Conservation (phyloP, 2,888 invertebrate genomes). For the Platynereis dumerilii region DNA sequence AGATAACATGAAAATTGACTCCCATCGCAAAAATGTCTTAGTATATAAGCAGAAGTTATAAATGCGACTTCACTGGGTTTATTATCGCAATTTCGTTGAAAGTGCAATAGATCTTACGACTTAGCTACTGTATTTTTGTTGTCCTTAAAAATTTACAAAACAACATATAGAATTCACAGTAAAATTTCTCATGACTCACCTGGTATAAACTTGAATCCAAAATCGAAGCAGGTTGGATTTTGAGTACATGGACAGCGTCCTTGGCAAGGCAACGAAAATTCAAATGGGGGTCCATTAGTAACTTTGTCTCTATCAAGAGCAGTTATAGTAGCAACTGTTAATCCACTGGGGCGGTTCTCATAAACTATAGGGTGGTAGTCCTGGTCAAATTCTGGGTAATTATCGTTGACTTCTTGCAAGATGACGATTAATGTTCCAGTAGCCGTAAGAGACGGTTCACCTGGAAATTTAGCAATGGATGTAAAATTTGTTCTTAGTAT, state of each 20-base stretch:
- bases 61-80: too few species aligned
- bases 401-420: constrained; percentile 94
- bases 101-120: too few species aligned
- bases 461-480: too few species aligned
- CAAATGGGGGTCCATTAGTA: constrained; percentile 74
- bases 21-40: not conserved
- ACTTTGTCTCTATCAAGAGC: constrained; percentile 52
- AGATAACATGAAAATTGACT: not conserved
- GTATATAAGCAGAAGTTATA: too few species aligned
- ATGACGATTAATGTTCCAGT: constrained; percentile 94
- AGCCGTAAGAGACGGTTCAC: constrained; percentile 65
- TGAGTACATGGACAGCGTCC: constrained; percentile 83
- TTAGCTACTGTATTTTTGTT: too few species aligned
- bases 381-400: constrained; percentile 85
- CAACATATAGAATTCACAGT: too few species aligned
- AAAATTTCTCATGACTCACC: constrained; percentile 76
- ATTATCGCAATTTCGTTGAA: too few species aligned
- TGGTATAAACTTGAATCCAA: constrained; percentile 96
- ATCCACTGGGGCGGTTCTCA: constrained; percentile 1
- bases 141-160: too few species aligned
- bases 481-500: too few species aligned
- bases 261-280: constrained; percentile 64
- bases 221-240: constrained; percentile 90
- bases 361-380: constrained; percentile 58
- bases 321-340: constrained; percentile 30